Evolutionary conservation across 2,888 invertebrate genomes (phyloP).

Genomic region (Shargacucullia verbasci): DNA sequence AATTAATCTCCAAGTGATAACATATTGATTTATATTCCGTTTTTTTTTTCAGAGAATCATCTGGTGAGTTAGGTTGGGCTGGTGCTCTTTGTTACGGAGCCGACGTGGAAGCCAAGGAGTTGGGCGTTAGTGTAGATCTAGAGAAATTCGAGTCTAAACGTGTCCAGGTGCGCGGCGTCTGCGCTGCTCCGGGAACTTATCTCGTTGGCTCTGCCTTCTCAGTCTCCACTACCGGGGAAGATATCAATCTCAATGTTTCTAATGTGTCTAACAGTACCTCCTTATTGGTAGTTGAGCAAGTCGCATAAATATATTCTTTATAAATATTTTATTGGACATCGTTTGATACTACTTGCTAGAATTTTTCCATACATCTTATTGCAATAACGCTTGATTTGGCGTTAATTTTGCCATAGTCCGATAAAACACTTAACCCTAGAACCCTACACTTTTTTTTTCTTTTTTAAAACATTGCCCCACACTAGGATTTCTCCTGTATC

Average conservation of each 20-base stretch:
- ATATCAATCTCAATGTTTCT: conserved; percentile 61
- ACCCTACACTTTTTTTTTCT: too few species aligned
- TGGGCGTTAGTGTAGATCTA: conserved; percentile 79
- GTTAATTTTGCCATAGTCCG: too few species aligned
- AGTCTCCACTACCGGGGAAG: conserved; percentile 62
- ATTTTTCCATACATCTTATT: not conserved
- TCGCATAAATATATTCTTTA: conserved; percentile 39
- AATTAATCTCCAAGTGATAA: too few species aligned
- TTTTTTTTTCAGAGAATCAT: conserved; percentile 70
- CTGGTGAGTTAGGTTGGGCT: conserved; percentile 81
- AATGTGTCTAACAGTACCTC: conserved; percentile 75
- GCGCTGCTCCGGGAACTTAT: conserved; percentile 91
- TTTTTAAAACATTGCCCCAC: too few species aligned
- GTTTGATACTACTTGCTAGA: not conserved
- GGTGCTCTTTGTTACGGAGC: conserved; percentile 80
- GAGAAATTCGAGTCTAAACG: conserved; percentile 86
- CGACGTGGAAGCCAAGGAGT: conserved; percentile 75
- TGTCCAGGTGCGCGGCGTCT: conserved; percentile 89
- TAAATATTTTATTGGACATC: conserved; percentile 3
- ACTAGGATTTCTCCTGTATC: too few species aligned
- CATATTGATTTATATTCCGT: not conserved
- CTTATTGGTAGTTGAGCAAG: conserved; percentile 76
- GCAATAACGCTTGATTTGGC: too few species aligned
- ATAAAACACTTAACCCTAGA: too few species aligned
- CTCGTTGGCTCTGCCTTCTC: conserved; percentile 91